Conservation (phyloP, 2,888 invertebrate genomes). For the Nasonovia ribisnigri region DNA sequence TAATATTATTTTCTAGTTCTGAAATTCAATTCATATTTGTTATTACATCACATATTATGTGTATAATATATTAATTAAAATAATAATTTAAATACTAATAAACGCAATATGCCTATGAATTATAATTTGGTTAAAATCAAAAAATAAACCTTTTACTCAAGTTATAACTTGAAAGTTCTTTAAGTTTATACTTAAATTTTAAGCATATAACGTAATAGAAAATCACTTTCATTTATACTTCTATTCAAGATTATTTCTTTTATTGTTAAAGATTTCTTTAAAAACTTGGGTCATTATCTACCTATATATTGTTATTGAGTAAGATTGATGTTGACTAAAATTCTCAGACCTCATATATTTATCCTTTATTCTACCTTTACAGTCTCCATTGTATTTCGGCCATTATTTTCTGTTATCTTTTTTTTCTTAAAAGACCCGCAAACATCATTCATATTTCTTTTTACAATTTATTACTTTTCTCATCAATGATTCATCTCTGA, state of each 20-base stretch:
- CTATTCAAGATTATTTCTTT: background rate
- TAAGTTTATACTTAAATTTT: background rate
- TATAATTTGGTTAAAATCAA: background rate
- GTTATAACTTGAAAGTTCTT: background rate
- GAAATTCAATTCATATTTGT: background rate
- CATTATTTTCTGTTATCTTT: conserved; percentile 9
- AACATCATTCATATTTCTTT: background rate
- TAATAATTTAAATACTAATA: background rate
- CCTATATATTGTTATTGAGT: background rate
- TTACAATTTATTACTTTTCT: background rate
- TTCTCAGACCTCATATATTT: background rate
- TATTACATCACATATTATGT: background rate
- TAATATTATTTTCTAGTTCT: background rate
- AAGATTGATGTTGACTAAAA: conserved; percentile 10
- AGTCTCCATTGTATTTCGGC: background rate
- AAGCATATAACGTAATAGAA: background rate
- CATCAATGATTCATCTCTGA: background rate
- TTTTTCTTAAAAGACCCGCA: background rate
- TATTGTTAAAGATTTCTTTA: background rate
- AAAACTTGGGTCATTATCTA: background rate
- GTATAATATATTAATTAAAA: background rate
- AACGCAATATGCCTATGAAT: background rate
- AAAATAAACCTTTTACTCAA: background rate
- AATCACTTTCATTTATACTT: background rate
- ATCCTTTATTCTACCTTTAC: background rate